A percentile compares a stretch with the other conserved stretches of the same genome.
Evolutionary conservation across 2,888 invertebrate genomes (phyloP).

Genomic region (Hartigia nigra): DNA sequence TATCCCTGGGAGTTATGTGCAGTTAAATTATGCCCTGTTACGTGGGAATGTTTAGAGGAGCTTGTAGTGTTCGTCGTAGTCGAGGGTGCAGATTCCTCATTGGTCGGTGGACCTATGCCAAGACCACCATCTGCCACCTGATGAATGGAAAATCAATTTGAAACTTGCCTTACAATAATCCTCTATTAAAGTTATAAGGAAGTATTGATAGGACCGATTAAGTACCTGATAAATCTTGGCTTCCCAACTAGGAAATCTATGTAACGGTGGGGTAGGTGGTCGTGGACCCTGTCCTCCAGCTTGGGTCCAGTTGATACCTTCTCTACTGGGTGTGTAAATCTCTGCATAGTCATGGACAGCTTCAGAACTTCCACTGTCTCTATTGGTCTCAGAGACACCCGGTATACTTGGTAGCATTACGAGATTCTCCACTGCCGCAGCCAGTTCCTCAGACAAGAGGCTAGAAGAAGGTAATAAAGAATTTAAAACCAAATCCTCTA

Average conservation of each 20-base stretch:
- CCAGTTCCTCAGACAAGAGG: conserved; percentile 68
- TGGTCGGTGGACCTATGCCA: conserved; percentile 60
- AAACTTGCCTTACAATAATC: not conserved
- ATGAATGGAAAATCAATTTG: conserved; percentile 8
- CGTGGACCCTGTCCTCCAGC: conserved; percentile 68
- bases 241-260: conserved; percentile 94
- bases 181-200: not conserved
- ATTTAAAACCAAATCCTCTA: conserved; percentile 25
- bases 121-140: conserved; percentile 64
- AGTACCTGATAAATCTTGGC: conserved; percentile 93
- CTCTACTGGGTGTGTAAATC: conserved; percentile 92
- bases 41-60: conserved; percentile 63
- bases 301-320: conserved; percentile 69
- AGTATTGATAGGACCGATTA: conserved; percentile 1
- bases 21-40: conserved; percentile 61
- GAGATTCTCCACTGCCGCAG: conserved; percentile 71
- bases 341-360: conserved; percentile 91
- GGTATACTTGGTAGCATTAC: conserved; percentile 65
- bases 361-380: conserved; percentile 63
- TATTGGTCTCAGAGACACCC: conserved; percentile 52
- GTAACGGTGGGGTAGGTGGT: conserved; percentile 91
- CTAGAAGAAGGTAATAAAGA: conserved; percentile 41
- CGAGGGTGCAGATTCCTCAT: conserved; percentile 59
- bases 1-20: conserved; percentile 78
- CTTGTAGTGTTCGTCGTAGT: conserved; percentile 54